Evolutionary conservation across 2,888 invertebrate species (phyloP), one percentile per base, ranked within the genome.

Genomic region (Agrilus cyanescens): DNA sequence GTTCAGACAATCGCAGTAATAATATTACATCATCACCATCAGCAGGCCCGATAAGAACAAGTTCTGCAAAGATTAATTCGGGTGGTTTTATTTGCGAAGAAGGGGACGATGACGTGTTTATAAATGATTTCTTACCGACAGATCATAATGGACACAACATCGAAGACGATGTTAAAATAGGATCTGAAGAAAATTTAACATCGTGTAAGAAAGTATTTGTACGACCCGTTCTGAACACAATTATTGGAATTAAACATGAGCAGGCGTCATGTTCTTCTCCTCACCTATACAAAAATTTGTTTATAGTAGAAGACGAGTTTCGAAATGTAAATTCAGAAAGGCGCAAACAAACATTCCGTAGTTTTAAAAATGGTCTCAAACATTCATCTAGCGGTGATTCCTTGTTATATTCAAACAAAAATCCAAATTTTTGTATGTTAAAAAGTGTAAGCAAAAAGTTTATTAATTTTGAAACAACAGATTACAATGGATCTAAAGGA

Each of bases 261-360:
- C 46, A 44, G 16, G 41, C 57, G 12, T 58, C 60, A n/a, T 57
- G 52, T 20, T 59, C 63, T 2, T 63, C 63, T 4, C 63, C 63
- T 13, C 65, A 64, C 50, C 45, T 63, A n/a, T 59, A 58, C 8
- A 53, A 53, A 32, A 54, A 51, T 13, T 42, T 62, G 20, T 62
- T 61, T 48, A 36, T 62, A 31, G 54, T 63, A 5, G 63, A 65
- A 44, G 49, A 48, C 2, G 58, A 58, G 43, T 13, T 46, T 29
- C 25, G 25, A 25, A 25, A 25, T 10, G 25, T 8, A 25, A 25
- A 25, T 25, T 25, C 25, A 10, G 25, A 25, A 3, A 12, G 32
- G 12, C 35, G 16, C 10, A 44, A 35, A 10, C 29, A 30, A 8
- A 32, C 16, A 32, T 13, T 25, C 25, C 25, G 25, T 25, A 25